Evolutionary conservation across 2,113 vertebrate species (phyloP), one percentile per base, ranked within the genome.

Genomic region (Stictonetta naevosa): DNA sequence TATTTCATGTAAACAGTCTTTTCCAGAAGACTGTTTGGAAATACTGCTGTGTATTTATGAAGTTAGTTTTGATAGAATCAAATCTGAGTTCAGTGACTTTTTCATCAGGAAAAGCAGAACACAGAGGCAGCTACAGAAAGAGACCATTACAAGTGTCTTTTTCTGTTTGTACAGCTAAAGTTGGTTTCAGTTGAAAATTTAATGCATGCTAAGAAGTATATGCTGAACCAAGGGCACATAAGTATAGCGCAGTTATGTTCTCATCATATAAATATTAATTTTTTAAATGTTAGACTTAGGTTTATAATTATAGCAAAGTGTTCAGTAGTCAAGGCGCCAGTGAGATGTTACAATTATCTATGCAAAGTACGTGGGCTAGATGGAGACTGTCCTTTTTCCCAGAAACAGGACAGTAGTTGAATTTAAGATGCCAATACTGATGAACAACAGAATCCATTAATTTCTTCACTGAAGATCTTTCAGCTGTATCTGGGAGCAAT

Each of bases 11-110:
- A 80, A 94, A 77, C 71, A 52, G 16, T 28, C 64, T 18, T 88
- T 93, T 75, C 53, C 69, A 69, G 80, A 91, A 86, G 33, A 17
- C 40, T 87, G 16, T 79, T 88, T 58, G 75, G 73, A 82, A 56
- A 14, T 28, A 44, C 38, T 0, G 1, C 22, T 66, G 26, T 66
- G 13, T 64, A 19, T 76, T 93, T 66, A 64, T 64, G 56, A 63
- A 75, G 59, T 11, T 23, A 13, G 31, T 77, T 73, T 53, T 53
- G 31, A 7, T 66, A 69, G 53, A 55, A 64, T 64, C 82, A 73
- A 85, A 33, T 44, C 42, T 48, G n/a, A 31, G 16, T 80, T 87
- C 33, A 48, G 20, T 58, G 36, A 28, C 20, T 36, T 67, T 52
- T 76, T 68, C 14, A 21, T 63, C 16, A 31, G 34, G 18, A n/a